These are phyloP conservation scores for Dichetophora obliterata DNA, from an alignment of 2,888 invertebrate species.

Conservation along the genomic window DNA sequence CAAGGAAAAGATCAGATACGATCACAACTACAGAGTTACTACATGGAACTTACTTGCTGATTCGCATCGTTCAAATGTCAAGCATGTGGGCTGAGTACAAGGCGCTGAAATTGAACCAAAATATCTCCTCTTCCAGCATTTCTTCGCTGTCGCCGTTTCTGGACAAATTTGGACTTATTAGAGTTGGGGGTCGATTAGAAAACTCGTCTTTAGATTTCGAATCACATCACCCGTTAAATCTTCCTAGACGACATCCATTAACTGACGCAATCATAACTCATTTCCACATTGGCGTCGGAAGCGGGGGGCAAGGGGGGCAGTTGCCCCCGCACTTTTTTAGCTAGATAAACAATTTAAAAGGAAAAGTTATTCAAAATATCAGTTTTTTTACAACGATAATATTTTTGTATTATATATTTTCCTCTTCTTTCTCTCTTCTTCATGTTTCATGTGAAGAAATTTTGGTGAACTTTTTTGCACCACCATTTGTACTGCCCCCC, in stretches of 20 bases:
- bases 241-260: slow-evolving; percentile 34
- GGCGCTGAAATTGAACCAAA: slow-evolving; percentile 12
- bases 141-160: slow-evolving; percentile 4
- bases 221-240: slow-evolving; percentile 38
- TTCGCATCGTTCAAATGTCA: slow-evolving; percentile 28
- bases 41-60: slow-evolving; percentile 20
- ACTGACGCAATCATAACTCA: slow-evolving; percentile 7
- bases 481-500: no score
- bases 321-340: no score
- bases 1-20: not conserved
- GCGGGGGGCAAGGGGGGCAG: no score
- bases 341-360: no score
- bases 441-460: no score
- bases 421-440: no score
- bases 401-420: no score
- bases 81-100: slow-evolving; percentile 19
- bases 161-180: slow-evolving; percentile 34
- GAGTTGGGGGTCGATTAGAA: slow-evolving; percentile 36
- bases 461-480: no score
- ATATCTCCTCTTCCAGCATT: not conserved
- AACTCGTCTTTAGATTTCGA: slow-evolving; percentile 36
- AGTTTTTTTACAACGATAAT: no score
- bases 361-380: no score
- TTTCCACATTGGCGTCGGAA: no score
- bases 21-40: slow-evolving; percentile 9